A percentile compares a stretch with the other conserved stretches of the same genome.
Evolutionary conservation across 30 jellyfish, hydroid and myxozoan species (phyloP).

Genomic region (Sanderia malayensis): DNA sequence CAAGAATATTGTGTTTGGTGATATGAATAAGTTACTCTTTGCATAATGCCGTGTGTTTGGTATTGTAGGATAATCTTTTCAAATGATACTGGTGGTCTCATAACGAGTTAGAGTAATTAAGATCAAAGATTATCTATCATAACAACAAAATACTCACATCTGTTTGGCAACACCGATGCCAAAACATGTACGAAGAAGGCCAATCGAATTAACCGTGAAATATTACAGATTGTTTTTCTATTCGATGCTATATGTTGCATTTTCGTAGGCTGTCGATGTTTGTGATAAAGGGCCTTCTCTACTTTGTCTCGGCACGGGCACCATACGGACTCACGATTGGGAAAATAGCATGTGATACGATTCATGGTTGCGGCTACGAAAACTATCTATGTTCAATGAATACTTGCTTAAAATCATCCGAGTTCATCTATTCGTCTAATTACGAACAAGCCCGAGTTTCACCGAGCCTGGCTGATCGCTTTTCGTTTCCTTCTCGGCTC

Average conservation of each 20-base stretch:
- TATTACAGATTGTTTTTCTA: too few relatives aligned
- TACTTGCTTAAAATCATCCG: slow-evolving; percentile 35
- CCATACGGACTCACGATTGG: slow-evolving; percentile 12
- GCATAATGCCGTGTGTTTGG: too few relatives aligned
- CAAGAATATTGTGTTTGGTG: too few relatives aligned
- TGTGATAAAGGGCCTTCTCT: too few relatives aligned
- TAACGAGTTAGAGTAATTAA: background rate
- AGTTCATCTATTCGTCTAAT: background rate
- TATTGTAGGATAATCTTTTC: background rate
- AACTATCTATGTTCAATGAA: slow-evolving; percentile 40
- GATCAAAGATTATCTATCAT: background rate
- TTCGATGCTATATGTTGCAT: too few relatives aligned
- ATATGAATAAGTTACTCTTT: too few relatives aligned
- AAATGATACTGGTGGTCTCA: background rate
- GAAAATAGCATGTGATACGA: slow-evolving; percentile 42
- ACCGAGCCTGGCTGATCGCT: too few relatives aligned
- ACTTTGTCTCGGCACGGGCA: slow-evolving; percentile 19
- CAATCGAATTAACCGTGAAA: background rate
- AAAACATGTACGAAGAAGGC: background rate
- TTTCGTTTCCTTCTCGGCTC: too few relatives aligned
- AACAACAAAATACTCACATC: background rate
- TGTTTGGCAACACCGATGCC: background rate
- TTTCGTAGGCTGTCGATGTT: too few relatives aligned
- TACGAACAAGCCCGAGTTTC: too few relatives aligned
- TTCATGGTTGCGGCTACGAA: slow-evolving; percentile 71